Evolutionary conservation across 1,140 invertebrate genomes (phyloP).

Genomic region (Temnothorax curvispinosus): DNA sequence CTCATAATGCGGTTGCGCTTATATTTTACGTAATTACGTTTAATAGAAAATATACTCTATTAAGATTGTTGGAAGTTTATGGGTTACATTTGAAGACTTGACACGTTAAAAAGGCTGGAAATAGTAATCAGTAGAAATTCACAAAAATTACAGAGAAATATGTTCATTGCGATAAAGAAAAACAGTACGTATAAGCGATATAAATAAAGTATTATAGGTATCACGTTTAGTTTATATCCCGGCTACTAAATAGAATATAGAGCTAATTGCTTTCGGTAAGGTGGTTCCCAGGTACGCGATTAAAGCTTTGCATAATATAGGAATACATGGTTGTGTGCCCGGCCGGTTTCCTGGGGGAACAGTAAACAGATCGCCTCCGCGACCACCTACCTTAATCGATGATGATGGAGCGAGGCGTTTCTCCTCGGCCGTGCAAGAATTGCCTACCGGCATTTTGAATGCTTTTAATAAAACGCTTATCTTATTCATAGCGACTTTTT

Average conservation of each 20-base stretch:
- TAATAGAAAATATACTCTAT: constrained; percentile 5
- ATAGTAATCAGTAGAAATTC: neutral
- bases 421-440: neutral
- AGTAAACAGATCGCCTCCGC: constrained; percentile 49
- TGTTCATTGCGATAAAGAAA: neutral
- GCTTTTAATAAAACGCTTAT: constrained; percentile 50
- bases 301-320: constrained; percentile 75
- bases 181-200: neutral
- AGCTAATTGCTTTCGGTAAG: constrained; percentile 53
- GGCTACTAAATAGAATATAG: constrained; percentile 20
- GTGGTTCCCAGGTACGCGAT: constrained; percentile 67
- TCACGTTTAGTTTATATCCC: neutral
- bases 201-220: neutral
- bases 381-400: constrained; percentile 54
- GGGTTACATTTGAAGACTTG: neutral
- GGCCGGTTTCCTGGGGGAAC: constrained; percentile 48
- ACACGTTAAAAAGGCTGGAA: neutral
- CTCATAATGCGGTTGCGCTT: constrained; percentile 12
- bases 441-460: neutral
- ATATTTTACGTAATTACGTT: constrained; percentile 2
- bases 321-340: constrained; percentile 3
- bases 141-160: neutral
- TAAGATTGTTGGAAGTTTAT: neutral
- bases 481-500: constrained; percentile 55
- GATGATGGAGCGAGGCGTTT: constrained; percentile 36